Percentiles rank a stretch among this genome's conserved stretches.
These are phyloP conservation scores for Drosophila colorata DNA, from an alignment of 2,888 invertebrate species.

Conservation along the genomic window DNA sequence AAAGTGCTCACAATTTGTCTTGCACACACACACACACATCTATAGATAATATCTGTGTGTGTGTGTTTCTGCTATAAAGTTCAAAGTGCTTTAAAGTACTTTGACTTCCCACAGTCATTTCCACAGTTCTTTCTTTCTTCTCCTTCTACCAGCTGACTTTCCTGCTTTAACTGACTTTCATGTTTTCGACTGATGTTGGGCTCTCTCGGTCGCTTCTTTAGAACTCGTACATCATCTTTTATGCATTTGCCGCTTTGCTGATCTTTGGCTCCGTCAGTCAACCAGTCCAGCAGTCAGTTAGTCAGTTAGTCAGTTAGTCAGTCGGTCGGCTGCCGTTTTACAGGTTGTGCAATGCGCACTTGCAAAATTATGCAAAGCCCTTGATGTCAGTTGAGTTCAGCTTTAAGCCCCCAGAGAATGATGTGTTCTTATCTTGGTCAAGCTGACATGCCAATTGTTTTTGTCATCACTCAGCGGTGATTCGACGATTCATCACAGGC, in stretches of 20 bases:
- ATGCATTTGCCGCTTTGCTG: slow-evolving; percentile 56
- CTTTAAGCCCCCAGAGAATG: background rate
- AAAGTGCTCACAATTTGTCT: slow-evolving; percentile 68
- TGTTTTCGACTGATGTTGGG: slow-evolving; percentile 21
- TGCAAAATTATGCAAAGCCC: slow-evolving; percentile 37
- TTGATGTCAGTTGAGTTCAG: slow-evolving; percentile 29
- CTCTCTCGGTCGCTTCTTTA: slow-evolving; percentile 45
- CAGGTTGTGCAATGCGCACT: slow-evolving; percentile 38
- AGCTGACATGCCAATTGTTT: slow-evolving; percentile 9
- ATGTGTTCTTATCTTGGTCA: slow-evolving; percentile 25
- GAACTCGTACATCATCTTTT: slow-evolving; percentile 73
- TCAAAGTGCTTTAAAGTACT: slow-evolving; percentile 79
- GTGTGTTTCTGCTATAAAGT: slow-evolving; percentile 43
- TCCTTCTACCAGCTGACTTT: slow-evolving; percentile 30
- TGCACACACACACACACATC: slow-evolving; percentile 22
- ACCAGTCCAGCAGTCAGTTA: slow-evolving; percentile 8
- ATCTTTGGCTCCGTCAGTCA: slow-evolving; percentile 46
- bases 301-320: slow-evolving; percentile 12
- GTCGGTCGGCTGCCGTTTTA: slow-evolving; percentile 21
- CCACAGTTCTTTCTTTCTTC: slow-evolving; percentile 16
- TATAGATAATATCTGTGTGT: slow-evolving; percentile 11
- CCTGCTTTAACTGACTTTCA: slow-evolving; percentile 43
- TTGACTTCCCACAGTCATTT: slow-evolving; percentile 77
- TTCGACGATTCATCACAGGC: background rate
- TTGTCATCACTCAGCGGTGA: slow-evolving; percentile 4